Percentiles rank a stretch among this genome's conserved stretches.
Conservation (phyloP, 2,797 vertebrate genomes). For the Acipenser transmontanus region DNA sequence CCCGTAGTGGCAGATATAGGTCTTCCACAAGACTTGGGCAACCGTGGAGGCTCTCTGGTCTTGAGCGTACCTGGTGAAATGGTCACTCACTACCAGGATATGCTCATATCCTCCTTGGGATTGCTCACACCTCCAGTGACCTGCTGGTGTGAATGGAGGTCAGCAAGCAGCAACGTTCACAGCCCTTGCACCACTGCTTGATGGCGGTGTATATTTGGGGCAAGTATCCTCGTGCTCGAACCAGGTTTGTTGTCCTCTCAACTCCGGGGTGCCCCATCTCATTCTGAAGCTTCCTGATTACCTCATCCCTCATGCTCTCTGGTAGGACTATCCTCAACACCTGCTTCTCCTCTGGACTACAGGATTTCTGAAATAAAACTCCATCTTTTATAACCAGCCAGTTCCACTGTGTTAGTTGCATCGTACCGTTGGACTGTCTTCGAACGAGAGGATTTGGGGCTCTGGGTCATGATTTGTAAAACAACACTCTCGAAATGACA, state of each 20-base stretch:
- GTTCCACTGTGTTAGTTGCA: not conserved
- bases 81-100: not conserved
- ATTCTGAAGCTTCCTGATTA: not conserved
- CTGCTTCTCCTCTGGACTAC: not conserved
- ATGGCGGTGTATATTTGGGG: too few relatives aligned
- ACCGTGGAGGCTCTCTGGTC: too few relatives aligned
- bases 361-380: not conserved
- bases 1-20: too few relatives aligned
- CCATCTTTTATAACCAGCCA: not conserved
- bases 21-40: too few relatives aligned
- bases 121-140: not conserved
- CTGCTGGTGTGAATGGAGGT: not conserved
- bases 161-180: not conserved
- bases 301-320: not conserved
- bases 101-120: not conserved
- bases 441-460: not conserved
- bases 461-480: not conserved
- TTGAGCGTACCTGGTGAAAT: not conserved
- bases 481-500: not conserved
- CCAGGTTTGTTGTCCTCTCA: not conserved
- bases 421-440: not conserved
- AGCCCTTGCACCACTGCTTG: not conserved
- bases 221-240: too few relatives aligned
- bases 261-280: not conserved
- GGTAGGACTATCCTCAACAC: not conserved